These are phyloP conservation scores for Leistus spinibarbis DNA, from an alignment of 2,888 invertebrate genomes.

Conservation along the genomic window DNA sequence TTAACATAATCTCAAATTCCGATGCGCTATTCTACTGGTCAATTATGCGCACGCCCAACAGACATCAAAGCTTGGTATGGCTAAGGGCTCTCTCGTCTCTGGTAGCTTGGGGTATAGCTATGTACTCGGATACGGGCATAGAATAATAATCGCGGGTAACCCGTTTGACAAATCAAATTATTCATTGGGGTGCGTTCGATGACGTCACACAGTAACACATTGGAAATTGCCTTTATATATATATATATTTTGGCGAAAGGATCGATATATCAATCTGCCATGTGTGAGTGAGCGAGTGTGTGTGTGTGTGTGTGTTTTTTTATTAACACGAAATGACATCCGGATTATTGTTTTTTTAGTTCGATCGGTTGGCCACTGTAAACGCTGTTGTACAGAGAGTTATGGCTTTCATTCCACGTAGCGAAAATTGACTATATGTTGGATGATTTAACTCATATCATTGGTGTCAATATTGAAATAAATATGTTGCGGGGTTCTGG, in stretches of 20 bases:
- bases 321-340: slow-evolving; percentile 25
- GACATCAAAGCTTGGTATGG: not conserved
- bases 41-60: not conserved
- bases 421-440: not conserved
- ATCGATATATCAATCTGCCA: not conserved
- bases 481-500: not conserved
- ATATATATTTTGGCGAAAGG: not conserved
- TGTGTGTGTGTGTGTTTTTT: not conserved
- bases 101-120: not conserved
- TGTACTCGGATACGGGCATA: not conserved
- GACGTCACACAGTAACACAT: not conserved
- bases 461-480: not conserved
- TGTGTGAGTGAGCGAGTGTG: not conserved
- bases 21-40: not conserved
- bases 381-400: not conserved
- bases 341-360: slow-evolving; percentile 17
- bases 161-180: slow-evolving; percentile 9
- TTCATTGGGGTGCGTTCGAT: slow-evolving; percentile 5
- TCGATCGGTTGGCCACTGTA: not conserved
- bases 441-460: slow-evolving; percentile 2
- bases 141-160: slow-evolving; percentile 1
- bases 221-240: not conserved
- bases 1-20: not conserved
- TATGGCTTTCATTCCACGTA: not conserved
- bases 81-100: too few relatives aligned